Percentiles rank a stretch among this genome's conserved stretches.
These are phyloP conservation scores for Myrmecophaga tridactyla DNA, from an alignment of 2,113 vertebrate species.

Conservation along the genomic window DNA sequence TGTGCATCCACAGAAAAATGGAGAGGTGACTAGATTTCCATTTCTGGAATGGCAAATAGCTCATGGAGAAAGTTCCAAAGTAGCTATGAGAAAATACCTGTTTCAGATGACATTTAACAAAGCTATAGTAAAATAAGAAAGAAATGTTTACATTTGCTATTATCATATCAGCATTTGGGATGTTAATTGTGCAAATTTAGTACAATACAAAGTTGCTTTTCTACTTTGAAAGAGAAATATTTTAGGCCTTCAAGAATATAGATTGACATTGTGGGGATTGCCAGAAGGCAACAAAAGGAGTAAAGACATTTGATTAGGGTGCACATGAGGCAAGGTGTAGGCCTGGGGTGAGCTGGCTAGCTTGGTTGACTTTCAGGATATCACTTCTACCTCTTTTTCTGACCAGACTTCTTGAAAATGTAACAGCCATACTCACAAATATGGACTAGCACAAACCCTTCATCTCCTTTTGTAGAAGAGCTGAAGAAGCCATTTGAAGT, in stretches of 20 bases:
- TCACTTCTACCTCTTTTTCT: background rate
- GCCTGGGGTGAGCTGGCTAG: background rate
- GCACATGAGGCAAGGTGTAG: background rate
- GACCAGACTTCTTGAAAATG: background rate
- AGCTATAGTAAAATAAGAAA: background rate
- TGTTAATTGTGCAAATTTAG: background rate
- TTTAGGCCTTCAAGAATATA: background rate
- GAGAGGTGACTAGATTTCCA: background rate
- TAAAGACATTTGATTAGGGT: background rate
- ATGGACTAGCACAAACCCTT: background rate
- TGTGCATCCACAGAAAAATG: background rate
- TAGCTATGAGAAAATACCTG: background rate
- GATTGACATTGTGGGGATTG: background rate
- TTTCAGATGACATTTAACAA: background rate
- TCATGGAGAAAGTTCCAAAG: background rate
- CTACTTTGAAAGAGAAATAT: slow-evolving; percentile 6
- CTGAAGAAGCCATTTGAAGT: background rate
- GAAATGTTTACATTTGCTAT: background rate
- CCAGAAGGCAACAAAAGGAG: background rate
- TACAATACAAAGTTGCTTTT: background rate
- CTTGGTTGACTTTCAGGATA: background rate
- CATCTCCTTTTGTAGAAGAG: background rate
- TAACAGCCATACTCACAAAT: background rate
- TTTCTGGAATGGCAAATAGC: background rate
- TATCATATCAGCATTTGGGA: background rate